phyloP scores from a whole-genome alignment of 2,888 invertebrate genomes.

The Mycalesis mineus region DNA sequence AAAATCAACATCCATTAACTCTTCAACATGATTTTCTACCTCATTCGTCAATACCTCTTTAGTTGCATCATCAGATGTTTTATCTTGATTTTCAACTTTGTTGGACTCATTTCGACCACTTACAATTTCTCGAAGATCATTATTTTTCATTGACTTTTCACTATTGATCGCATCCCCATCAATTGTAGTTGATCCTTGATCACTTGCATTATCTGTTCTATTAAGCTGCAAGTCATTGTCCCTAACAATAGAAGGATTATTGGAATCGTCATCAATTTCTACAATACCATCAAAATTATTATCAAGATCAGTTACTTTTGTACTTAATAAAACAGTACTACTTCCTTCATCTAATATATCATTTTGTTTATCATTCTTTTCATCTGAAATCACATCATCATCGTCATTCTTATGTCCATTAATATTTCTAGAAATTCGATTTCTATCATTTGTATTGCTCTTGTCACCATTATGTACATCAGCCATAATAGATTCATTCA shows the following conservation, averaged over 20 bases:
- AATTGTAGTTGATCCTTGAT: neutral
- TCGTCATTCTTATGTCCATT: neutral
- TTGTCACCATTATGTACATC: slow-evolving; percentile 30
- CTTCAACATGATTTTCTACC: slow-evolving; percentile 31
- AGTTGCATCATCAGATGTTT: neutral
- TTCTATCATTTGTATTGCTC: slow-evolving; percentile 3
- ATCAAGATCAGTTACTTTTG: neutral
- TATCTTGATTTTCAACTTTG: slow-evolving; percentile 10
- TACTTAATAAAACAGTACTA: neutral
- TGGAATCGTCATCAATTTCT: slow-evolving; percentile 5
- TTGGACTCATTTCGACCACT: slow-evolving; percentile 11
- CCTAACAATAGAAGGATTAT: neutral
- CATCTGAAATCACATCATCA: neutral
- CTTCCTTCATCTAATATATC: neutral
- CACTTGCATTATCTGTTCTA: neutral
- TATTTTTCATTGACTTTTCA: neutral
- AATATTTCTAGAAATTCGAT: neutral
- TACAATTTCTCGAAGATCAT: neutral
- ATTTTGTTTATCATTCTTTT: neutral
- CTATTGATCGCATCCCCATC: neutral
- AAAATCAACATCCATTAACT: slow-evolving; percentile 65
- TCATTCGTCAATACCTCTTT: slow-evolving; percentile 1
- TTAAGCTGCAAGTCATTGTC: slow-evolving; percentile 1
- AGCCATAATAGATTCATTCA: slow-evolving; percentile 34
- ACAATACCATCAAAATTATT: slow-evolving; percentile 10